These are phyloP conservation scores for Tinea trinotella DNA, from an alignment of 2,888 invertebrate genomes.

Conservation along the genomic window DNA sequence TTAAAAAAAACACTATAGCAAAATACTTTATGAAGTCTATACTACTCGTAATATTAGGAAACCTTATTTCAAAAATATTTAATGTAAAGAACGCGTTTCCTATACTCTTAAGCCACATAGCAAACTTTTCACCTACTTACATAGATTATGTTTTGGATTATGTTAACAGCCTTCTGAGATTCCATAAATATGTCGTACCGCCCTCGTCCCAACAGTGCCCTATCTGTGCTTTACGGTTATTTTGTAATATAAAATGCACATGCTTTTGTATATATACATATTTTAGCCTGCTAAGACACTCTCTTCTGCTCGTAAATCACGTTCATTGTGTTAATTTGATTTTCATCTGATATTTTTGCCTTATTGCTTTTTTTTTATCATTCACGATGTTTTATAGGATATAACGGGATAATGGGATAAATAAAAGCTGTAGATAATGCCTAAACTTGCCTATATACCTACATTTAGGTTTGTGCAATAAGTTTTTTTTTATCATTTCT, in stretches of 20 bases:
- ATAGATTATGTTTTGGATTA: conserved; percentile 13
- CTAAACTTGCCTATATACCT: no score
- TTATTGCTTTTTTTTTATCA: no score
- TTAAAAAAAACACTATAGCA: no score
- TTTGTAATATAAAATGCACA: neutral
- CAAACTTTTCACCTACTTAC: conserved; percentile 16
- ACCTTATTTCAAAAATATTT: no score
- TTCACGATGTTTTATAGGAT: no score
- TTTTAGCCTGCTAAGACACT: neutral
- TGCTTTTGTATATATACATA: neutral
- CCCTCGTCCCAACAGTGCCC: conserved; percentile 1
- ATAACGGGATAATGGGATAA: no score
- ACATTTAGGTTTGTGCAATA: no score
- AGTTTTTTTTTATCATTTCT: no score
- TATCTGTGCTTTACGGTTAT: conserved; percentile 13
- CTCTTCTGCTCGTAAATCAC: neutral
- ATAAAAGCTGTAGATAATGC: no score
- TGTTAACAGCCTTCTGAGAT: conserved; percentile 11
- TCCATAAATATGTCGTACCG: neutral
- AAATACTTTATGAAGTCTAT: neutral
- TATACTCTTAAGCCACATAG: neutral
- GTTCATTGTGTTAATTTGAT: no score
- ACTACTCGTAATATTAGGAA: neutral
- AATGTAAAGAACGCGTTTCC: neutral
- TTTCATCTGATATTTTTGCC: no score